Evolutionary conservation across 2,113 vertebrate species (phyloP).

Genomic region (Petaurus breviceps): DNA sequence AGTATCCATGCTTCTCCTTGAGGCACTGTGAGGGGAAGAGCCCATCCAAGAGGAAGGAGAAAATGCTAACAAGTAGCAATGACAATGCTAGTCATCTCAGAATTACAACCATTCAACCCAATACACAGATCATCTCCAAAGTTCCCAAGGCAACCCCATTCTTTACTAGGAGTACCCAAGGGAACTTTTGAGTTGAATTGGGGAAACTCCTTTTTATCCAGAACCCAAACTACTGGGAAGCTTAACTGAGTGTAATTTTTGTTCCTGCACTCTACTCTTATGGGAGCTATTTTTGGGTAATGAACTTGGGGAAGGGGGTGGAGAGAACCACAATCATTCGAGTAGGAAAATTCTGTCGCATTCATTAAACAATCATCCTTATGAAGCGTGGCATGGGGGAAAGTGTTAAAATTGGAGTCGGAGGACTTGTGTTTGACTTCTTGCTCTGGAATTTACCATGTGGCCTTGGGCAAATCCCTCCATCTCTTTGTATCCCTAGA

Average conservation of each 20-base stretch:
- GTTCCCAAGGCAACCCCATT: conserved; percentile 1
- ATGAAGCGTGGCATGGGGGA: background rate
- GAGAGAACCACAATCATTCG: background rate
- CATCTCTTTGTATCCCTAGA: background rate
- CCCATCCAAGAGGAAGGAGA: background rate
- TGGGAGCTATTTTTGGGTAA: background rate
- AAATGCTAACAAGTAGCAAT: background rate
- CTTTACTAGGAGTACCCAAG: background rate
- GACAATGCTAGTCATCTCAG: background rate
- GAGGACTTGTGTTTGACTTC: background rate
- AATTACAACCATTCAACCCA: background rate
- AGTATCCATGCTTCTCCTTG: background rate
- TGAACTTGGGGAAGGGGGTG: background rate
- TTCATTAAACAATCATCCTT: background rate
- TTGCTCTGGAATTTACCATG: background rate
- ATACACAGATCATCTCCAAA: background rate
- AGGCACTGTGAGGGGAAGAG: background rate
- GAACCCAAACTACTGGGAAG: background rate
- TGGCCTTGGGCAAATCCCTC: background rate
- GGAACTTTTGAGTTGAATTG: background rate
- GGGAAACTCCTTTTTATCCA: background rate
- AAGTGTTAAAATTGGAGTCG: background rate
- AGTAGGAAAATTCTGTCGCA: background rate
- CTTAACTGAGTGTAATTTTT: background rate
- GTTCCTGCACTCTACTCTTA: background rate